phyloP scores from a whole-genome alignment of 2,888 invertebrate genomes.

The Caradrina kadenii region DNA sequence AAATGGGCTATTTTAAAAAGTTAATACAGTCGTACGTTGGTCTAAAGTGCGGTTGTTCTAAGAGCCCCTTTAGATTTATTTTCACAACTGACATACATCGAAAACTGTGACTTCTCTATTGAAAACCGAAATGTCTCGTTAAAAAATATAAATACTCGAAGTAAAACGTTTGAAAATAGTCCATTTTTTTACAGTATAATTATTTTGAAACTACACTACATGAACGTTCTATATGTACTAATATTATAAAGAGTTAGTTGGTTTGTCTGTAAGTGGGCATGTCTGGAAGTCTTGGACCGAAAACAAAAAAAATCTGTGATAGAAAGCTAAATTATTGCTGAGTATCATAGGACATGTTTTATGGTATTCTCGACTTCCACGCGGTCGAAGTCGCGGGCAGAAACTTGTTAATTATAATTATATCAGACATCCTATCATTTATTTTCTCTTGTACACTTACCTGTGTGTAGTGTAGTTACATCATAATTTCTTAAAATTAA shows the following conservation, averaged over 20 bases:
- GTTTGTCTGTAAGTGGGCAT: too few species aligned
- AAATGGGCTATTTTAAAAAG: constrained; percentile 24
- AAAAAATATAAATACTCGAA: neutral
- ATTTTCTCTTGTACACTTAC: neutral
- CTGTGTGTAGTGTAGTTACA: constrained; percentile 20
- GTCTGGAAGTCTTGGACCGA: too few species aligned
- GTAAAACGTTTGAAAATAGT: constrained; percentile 13
- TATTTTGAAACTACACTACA: constrained; percentile 35
- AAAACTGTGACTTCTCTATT: neutral
- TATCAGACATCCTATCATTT: neutral
- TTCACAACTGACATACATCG: neutral
- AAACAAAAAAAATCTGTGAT: too few species aligned
- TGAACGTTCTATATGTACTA: too few species aligned
- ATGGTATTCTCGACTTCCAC: too few species aligned
- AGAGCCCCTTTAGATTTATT: neutral
- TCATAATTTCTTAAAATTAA: constrained; percentile 16
- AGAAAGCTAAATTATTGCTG: too few species aligned
- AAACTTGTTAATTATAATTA: too few species aligned
- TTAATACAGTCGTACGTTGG: too few species aligned
- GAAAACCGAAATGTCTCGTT: neutral
- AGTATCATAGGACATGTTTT: too few species aligned
- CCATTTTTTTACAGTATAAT: constrained; percentile 3
- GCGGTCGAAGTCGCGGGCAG: too few species aligned
- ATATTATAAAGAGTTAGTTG: too few species aligned
- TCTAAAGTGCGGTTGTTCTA: too few species aligned